Base-by-base conservation (phyloP, 2,113 vertebrate species). In the Bos indicus region DNA sequence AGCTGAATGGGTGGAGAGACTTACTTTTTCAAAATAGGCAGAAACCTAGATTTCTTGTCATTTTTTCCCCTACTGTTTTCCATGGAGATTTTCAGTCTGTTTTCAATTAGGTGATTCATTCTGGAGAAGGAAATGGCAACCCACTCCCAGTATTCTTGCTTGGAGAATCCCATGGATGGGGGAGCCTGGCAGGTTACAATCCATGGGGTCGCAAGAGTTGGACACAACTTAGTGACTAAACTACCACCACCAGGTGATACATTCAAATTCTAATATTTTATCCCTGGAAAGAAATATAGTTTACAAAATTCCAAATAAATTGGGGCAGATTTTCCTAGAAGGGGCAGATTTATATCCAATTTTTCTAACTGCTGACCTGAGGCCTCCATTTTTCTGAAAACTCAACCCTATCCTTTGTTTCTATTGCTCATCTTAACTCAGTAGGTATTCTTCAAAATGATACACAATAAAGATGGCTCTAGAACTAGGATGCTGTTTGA, bases 21-120 rank as follows among this genome's bases (percentile, higher is more conserved):
- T 96, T 94, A 48, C 3, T 56, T 91, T 74, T 93, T 51, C 16
- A 96, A 95, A 95, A 59, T 52, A 96, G 64, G 17, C 33, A 95
- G 56, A 96, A 83, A 89, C 16, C 16, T 74, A 94, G 43, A 83
- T 80, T 74, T 91, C 6, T 26, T 92, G 57, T 25, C 19, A 52
- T 60, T 30, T 46, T 74, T 92, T 84, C 56, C 23, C 40, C 40
- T 84, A 81, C 7, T 74, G 3, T 97, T 81, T 33, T 14, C 71
- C 71, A 81, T 56, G 21, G 48, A 74, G 7, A 81, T 80, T 91
- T 90, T 96, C 80, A 74, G 23, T 88, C 17, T 60, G 21, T 21
- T 52, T 95, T 85, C 8, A 59, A 88, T 94, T 62, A 62, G n/a
- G 7, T 11, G 36, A 56, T 26, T 89, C 16, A 96, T 17, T 93